These are phyloP conservation scores for Luffia ferchaultella DNA, from an alignment of 2,888 invertebrate species.

Conservation along the genomic window DNA sequence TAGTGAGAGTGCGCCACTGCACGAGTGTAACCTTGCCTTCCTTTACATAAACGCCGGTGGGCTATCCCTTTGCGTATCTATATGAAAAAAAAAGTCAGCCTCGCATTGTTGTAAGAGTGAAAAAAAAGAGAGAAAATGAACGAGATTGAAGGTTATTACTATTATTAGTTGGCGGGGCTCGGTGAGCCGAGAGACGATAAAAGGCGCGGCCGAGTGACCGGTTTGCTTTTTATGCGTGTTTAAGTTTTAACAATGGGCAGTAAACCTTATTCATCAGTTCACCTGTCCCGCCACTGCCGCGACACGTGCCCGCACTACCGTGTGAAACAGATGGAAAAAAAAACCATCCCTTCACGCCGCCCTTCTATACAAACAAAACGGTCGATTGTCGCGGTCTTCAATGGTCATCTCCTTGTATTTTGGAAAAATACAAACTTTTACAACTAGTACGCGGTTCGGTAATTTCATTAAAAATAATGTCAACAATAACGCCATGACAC, in stretches of 20 bases:
- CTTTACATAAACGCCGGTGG: slow-evolving; percentile 64
- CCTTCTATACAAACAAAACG: neutral
- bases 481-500: no score
- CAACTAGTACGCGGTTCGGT: no score
- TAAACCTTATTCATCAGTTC: slow-evolving; percentile 55
- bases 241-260: slow-evolving; percentile 56
- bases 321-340: neutral
- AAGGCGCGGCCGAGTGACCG: slow-evolving; percentile 46
- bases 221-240: slow-evolving; percentile 57
- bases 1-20: neutral
- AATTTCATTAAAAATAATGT: no score
- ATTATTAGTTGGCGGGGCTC: slow-evolving; percentile 47
- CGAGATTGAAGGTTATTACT: slow-evolving; percentile 60
- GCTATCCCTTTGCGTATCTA: slow-evolving; percentile 63
- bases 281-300: slow-evolving; percentile 36
- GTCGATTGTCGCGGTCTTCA: no score
- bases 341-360: slow-evolving; percentile 4
- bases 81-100: slow-evolving; percentile 48
- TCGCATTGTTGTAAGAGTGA: slow-evolving; percentile 55
- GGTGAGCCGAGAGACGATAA: slow-evolving; percentile 54
- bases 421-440: no score
- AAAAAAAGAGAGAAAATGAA: slow-evolving; percentile 57
- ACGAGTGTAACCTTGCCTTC: slow-evolving; percentile 60
- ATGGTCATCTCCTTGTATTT: no score
- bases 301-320: slow-evolving; percentile 25